Conservation (phyloP, 2,797 vertebrate genomes). For the Megalops cyprinoides region DNA sequence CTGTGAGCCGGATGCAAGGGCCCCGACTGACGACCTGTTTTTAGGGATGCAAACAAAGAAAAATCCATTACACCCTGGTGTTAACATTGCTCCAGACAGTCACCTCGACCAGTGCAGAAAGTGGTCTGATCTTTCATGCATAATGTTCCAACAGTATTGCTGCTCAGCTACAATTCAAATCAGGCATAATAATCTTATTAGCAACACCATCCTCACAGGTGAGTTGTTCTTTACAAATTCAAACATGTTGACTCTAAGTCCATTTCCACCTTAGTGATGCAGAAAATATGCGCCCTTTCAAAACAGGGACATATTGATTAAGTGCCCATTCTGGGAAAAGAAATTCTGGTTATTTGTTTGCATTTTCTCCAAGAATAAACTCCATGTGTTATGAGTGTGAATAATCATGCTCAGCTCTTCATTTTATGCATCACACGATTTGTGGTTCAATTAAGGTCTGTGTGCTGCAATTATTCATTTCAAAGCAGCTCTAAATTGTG, state of each 20-base stretch:
- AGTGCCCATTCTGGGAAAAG: constrained; percentile 12
- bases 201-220: constrained; percentile 48
- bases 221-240: constrained; percentile 47
- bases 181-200: constrained; percentile 58
- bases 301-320: constrained; percentile 42
- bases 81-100: background rate
- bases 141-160: constrained; percentile 55
- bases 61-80: background rate
- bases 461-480: constrained; percentile 6
- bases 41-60: background rate
- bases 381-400: constrained; percentile 25
- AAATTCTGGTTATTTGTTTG: constrained; percentile 21
- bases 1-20: background rate
- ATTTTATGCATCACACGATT: constrained; percentile 25
- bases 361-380: constrained; percentile 11
- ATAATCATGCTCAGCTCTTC: constrained; percentile 22
- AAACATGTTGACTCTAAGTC: constrained; percentile 58
- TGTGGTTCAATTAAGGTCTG: constrained; percentile 1
- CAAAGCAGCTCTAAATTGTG: constrained; percentile 9
- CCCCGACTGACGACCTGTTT: background rate
- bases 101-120: constrained; percentile 36
- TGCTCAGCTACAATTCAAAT: constrained; percentile 58
- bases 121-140: constrained; percentile 52
- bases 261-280: constrained; percentile 53
- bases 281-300: constrained; percentile 51